phyloP scores from a whole-genome alignment of 2,797 vertebrate species.

The Anas acuta region DNA sequence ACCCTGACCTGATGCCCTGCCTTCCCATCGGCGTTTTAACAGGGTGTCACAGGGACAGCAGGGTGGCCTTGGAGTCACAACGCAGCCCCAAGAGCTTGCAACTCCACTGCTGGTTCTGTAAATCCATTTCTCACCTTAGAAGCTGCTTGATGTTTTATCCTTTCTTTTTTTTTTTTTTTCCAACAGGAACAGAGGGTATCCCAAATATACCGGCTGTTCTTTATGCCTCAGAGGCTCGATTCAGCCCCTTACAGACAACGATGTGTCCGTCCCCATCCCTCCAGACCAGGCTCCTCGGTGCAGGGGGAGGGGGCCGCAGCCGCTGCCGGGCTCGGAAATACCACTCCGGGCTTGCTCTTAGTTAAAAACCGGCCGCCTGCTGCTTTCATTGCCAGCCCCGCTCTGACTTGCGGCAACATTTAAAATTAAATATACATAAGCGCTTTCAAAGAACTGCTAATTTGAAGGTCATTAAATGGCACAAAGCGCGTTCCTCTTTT shows the following conservation, averaged over 20 bases:
- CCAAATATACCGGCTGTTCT: conserved; percentile 14
- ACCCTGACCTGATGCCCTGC: neutral
- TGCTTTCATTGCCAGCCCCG: conserved; percentile 72
- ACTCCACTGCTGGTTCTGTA: neutral
- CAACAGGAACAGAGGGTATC: neutral
- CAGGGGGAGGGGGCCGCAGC: neutral
- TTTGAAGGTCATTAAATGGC: conserved; percentile 83
- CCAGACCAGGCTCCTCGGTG: neutral
- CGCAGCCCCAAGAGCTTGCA: neutral
- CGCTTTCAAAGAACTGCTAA: conserved; percentile 80
- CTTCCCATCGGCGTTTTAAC: neutral
- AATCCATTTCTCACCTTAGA: neutral
- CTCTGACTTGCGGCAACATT: conserved; percentile 76
- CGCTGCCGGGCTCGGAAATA: conserved; percentile 75
- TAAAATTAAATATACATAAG: conserved; percentile 85
- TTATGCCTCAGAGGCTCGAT: conserved; percentile 23
- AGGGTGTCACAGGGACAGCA: neutral
- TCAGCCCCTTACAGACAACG: neutral
- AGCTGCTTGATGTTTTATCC: neutral
- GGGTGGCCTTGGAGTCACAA: neutral
- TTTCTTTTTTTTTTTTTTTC: neutral
- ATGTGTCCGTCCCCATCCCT: neutral
- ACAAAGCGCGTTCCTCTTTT: conserved; percentile 69
- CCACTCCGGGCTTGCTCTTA: conserved; percentile 74
- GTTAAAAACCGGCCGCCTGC: conserved; percentile 78